These are phyloP conservation scores for Seriola rivoliana DNA, from an alignment of 2,113 vertebrate species.

Conservation along the genomic window DNA sequence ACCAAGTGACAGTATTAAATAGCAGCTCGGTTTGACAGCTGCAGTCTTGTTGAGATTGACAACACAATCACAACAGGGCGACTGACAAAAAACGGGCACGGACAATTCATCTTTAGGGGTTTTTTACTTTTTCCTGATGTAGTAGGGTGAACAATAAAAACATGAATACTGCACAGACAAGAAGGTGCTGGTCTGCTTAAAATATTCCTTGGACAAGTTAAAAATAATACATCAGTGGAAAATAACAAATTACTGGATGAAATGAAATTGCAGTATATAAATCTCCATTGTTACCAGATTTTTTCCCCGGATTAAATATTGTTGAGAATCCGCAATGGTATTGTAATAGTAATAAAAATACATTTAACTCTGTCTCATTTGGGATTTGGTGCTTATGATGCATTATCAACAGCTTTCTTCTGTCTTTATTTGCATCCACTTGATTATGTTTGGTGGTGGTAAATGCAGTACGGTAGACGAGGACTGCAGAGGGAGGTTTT, in stretches of 20 bases:
- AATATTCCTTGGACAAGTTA: not conserved
- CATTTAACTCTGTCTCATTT: not conserved
- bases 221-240: constrained; percentile 5
- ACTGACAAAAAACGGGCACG: constrained; percentile 37
- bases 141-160: constrained; percentile 9
- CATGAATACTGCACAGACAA: constrained; percentile 1
- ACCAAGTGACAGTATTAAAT: constrained; percentile 63
- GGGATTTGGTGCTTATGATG: not conserved
- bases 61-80: constrained; percentile 66
- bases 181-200: not conserved
- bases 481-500: not conserved
- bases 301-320: not conserved
- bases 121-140: constrained; percentile 8
- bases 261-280: not conserved
- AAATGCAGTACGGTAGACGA: too few species aligned
- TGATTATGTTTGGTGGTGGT: not conserved
- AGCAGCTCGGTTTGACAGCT: constrained; percentile 65
- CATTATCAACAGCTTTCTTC: not conserved
- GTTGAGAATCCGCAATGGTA: not conserved
- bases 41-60: constrained; percentile 59
- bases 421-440: not conserved
- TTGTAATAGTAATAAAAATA: not conserved
- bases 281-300: not conserved
- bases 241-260: not conserved
- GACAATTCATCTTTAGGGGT: constrained; percentile 12